Evolutionary conservation across 2,113 vertebrate species (phyloP).

Genomic region (Baryphthengus martii): DNA sequence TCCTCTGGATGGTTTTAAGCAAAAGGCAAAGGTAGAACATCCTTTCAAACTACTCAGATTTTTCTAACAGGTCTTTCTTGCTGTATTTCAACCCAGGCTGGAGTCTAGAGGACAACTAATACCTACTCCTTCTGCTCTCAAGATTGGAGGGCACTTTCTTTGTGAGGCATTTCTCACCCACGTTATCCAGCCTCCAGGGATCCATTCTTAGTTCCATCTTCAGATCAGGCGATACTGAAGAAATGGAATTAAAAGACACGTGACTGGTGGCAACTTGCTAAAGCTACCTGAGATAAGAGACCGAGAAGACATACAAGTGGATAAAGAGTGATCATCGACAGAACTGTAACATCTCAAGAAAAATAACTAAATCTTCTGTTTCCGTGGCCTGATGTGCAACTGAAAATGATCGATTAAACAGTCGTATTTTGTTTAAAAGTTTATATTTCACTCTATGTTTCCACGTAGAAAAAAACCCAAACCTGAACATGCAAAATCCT

Average conservation of each 20-base stretch:
- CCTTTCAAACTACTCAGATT: neutral
- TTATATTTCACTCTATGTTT: neutral
- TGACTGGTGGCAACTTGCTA: neutral
- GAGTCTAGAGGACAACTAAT: neutral
- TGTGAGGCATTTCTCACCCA: neutral
- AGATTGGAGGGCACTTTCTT: neutral
- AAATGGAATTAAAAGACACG: neutral
- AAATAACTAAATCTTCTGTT: neutral
- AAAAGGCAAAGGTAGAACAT: neutral
- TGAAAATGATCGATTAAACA: neutral
- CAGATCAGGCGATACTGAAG: neutral
- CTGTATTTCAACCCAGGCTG: neutral
- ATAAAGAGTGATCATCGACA: neutral
- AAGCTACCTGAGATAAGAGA: neutral
- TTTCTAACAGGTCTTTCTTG: neutral
- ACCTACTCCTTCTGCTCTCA: neutral
- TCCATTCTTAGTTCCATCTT: neutral
- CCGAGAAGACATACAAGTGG: neutral
- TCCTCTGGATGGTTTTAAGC: neutral
- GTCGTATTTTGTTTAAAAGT: fast-evolving
- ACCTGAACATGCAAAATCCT: neutral
- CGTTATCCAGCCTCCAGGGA: neutral
- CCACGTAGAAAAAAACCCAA: neutral
- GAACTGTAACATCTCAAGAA: neutral
- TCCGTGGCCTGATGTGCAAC: neutral